Conservation (phyloP, 2,797 vertebrate genomes). For the Triplophysa bombifrons region DNA sequence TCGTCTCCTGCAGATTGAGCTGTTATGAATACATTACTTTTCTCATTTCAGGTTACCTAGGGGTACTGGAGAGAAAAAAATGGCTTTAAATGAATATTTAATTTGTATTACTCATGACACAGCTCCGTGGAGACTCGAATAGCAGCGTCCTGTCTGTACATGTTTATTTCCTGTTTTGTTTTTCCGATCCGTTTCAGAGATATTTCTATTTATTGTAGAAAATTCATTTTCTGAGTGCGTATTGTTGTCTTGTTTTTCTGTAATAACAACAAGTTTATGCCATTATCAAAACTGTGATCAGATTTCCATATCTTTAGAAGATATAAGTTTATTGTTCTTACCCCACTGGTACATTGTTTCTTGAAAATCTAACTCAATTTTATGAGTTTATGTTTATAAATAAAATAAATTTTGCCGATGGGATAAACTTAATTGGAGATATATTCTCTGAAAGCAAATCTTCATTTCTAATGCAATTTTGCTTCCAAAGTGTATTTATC, state of each 20-base stretch:
- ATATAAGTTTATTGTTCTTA: neutral
- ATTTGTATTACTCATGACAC: neutral
- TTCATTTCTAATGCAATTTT: neutral
- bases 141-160: neutral
- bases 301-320: neutral
- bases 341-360: neutral
- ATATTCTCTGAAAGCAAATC: neutral
- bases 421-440: neutral
- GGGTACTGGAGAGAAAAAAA: neutral
- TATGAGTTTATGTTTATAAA: neutral
- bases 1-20: neutral
- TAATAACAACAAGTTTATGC: neutral
- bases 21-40: slow-evolving; percentile 5
- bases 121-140: neutral
- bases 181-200: neutral
- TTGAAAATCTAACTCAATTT: neutral
- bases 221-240: too few species aligned
- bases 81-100: slow-evolving; percentile 11
- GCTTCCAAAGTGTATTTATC: neutral
- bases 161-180: neutral
- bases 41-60: slow-evolving; percentile 8
- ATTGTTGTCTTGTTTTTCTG: neutral
- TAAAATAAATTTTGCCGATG: neutral
- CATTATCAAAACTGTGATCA: neutral
- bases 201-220: neutral